Evolutionary conservation across 2,113 vertebrate genomes (phyloP).

Genomic region (Paramisgurnus dabryanus): DNA sequence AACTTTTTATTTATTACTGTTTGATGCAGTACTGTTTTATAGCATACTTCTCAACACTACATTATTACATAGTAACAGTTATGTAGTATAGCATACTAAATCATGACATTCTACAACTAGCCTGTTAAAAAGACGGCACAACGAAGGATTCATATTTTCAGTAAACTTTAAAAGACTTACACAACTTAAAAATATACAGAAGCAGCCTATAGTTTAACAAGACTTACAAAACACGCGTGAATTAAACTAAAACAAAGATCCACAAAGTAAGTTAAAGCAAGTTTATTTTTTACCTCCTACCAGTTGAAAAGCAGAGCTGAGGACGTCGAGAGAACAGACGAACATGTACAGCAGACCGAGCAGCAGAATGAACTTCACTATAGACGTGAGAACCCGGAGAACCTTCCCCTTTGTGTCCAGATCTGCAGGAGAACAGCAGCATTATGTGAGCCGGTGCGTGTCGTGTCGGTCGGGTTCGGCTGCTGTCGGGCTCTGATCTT

Average conservation of each 20-base stretch:
- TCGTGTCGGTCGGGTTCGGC: not conserved
- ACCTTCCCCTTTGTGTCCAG: conserved; percentile 83
- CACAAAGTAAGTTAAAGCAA: not conserved
- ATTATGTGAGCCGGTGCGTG: conserved; percentile 42
- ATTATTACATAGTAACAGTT: too few species aligned
- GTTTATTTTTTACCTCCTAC: conserved; percentile 83
- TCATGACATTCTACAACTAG: not conserved
- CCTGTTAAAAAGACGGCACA: too few species aligned
- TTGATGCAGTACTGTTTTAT: too few species aligned
- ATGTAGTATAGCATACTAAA: not conserved
- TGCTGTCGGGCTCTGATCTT: not conserved
- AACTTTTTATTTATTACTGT: too few species aligned
- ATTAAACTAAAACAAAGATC: not conserved
- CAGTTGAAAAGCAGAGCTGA: conserved; percentile 95
- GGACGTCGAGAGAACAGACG: conserved; percentile 91
- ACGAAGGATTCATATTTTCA: too few species aligned
- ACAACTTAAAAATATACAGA: too few species aligned
- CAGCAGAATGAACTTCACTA: conserved; percentile 77
- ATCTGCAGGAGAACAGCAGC: conserved; percentile 74
- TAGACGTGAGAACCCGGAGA: conserved; percentile 71
- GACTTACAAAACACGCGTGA: too few species aligned
- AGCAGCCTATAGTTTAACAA: too few species aligned
- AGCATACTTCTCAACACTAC: too few species aligned
- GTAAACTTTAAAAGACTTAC: too few species aligned
- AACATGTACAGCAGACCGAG: conserved; percentile 92